Percentiles rank a stretch among this genome's conserved stretches.
phyloP scores from a whole-genome alignment of 2,113 vertebrate genomes.

The Dipodomys stephensi region DNA sequence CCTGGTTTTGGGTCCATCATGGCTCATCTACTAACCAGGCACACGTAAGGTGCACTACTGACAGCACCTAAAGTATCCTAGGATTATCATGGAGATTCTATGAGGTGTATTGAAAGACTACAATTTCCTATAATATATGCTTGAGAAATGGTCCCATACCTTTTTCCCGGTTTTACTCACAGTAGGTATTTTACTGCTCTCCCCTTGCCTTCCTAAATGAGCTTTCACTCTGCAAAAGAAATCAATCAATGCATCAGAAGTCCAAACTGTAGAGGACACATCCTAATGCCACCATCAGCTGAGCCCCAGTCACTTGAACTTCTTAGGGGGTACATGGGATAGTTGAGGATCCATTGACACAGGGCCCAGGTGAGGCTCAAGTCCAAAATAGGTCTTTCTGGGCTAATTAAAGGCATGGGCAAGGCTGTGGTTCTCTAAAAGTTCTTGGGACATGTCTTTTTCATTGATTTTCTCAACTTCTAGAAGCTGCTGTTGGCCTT shows the following conservation, averaged over 20 bases:
- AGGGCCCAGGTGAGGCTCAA: neutral
- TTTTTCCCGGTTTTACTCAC: constrained; percentile 55
- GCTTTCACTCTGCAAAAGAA: constrained; percentile 64
- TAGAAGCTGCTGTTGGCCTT: neutral
- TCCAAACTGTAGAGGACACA: neutral
- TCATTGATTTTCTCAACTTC: neutral
- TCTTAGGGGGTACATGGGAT: too few relatives aligned
- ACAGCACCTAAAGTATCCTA: neutral
- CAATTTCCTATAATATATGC: neutral
- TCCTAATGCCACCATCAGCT: neutral
- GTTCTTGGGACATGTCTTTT: neutral
- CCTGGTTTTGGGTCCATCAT: too few relatives aligned
- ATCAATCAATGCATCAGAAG: neutral
- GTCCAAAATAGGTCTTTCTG: neutral
- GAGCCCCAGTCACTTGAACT: neutral
- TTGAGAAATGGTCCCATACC: neutral
- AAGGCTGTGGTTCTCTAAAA: neutral
- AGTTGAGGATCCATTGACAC: neutral
- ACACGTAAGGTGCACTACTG: too few relatives aligned
- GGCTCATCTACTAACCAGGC: neutral
- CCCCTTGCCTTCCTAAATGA: constrained; percentile 6
- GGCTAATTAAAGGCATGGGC: neutral
- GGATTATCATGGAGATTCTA: neutral
- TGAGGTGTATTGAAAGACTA: neutral
- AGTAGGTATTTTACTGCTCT: neutral